These are phyloP conservation scores for Lutraria lutraria DNA, from an alignment of 2,888 invertebrate species.

Conservation along the genomic window DNA sequence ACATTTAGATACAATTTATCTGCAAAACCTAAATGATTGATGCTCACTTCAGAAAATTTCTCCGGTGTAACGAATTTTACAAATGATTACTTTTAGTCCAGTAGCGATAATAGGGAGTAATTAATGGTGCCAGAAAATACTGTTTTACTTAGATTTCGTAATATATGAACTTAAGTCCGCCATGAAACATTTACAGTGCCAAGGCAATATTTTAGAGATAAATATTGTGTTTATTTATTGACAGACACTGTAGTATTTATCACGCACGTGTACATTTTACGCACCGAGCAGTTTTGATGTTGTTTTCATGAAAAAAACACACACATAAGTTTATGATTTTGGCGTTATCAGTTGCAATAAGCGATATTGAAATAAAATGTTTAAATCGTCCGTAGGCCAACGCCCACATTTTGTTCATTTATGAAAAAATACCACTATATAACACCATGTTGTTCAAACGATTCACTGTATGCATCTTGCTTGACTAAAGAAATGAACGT, in stretches of 20 bases:
- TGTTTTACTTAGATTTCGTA: slow-evolving; percentile 38
- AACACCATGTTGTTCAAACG: not conserved
- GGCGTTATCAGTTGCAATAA: not conserved
- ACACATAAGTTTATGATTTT: not conserved
- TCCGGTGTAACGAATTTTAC: slow-evolving; percentile 59
- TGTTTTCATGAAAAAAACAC: not conserved
- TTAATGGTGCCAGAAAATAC: slow-evolving; percentile 55
- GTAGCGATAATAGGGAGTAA: slow-evolving; percentile 58
- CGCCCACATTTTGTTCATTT: not conserved
- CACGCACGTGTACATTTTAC: slow-evolving; percentile 1
- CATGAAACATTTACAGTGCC: slow-evolving; percentile 14
- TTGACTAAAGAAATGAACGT: too few relatives aligned
- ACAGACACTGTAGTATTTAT: not conserved
- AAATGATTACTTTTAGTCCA: slow-evolving; percentile 69
- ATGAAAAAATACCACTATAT: not conserved
- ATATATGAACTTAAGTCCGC: slow-evolving; percentile 19
- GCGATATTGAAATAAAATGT: not conserved
- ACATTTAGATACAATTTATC: slow-evolving; percentile 72
- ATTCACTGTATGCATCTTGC: not conserved
- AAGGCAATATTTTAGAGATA: not conserved
- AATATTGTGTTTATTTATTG: not conserved
- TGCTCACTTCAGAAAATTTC: slow-evolving; percentile 56
- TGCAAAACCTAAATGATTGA: slow-evolving; percentile 59
- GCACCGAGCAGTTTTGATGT: not conserved
- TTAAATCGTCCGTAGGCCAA: not conserved